A percentile compares a stretch with the other conserved stretches of the same genome.
These are phyloP conservation scores for Helleia helle DNA, from an alignment of 2,888 invertebrate species.

Conservation along the genomic window DNA sequence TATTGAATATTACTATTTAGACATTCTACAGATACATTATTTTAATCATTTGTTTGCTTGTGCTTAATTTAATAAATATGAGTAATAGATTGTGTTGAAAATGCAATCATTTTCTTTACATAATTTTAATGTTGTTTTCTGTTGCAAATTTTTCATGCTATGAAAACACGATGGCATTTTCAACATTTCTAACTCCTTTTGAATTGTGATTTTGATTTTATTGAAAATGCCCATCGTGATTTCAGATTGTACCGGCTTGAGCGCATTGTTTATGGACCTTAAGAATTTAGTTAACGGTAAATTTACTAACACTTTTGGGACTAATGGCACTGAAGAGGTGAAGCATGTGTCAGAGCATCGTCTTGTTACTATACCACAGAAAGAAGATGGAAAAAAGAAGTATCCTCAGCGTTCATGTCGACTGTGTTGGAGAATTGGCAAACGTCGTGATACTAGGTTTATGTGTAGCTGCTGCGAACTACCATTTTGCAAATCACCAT, in stretches of 20 bases:
- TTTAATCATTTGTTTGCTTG: slow-evolving; percentile 29
- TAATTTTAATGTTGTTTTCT: slow-evolving; percentile 50
- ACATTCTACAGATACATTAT: background rate
- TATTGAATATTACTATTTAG: too few species aligned
- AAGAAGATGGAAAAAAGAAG: slow-evolving; percentile 70
- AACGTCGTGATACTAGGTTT: slow-evolving; percentile 62
- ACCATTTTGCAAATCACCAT: slow-evolving; percentile 66
- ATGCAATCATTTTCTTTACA: slow-evolving; percentile 65
- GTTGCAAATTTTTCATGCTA: slow-evolving; percentile 51
- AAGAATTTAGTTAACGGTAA: slow-evolving; percentile 70
- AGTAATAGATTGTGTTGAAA: slow-evolving; percentile 66
- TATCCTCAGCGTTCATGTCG: slow-evolving; percentile 69
- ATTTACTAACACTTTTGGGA: slow-evolving; percentile 44
- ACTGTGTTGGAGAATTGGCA: slow-evolving; percentile 65
- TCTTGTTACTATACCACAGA: slow-evolving; percentile 67
- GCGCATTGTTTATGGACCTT: slow-evolving; percentile 65
- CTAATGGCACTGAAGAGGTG: slow-evolving; percentile 40
- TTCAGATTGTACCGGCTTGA: slow-evolving; percentile 69
- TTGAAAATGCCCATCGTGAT: slow-evolving; percentile 73
- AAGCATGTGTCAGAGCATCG: slow-evolving; percentile 51
- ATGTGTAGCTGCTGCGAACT: slow-evolving; percentile 67
- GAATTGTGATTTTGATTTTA: slow-evolving; percentile 30
- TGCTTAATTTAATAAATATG: slow-evolving; percentile 28
- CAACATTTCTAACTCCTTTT: slow-evolving; percentile 42
- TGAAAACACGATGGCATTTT: slow-evolving; percentile 75